Conservation (phyloP, 2,113 vertebrate species). For the Oenanthe oenanthe region DNA sequence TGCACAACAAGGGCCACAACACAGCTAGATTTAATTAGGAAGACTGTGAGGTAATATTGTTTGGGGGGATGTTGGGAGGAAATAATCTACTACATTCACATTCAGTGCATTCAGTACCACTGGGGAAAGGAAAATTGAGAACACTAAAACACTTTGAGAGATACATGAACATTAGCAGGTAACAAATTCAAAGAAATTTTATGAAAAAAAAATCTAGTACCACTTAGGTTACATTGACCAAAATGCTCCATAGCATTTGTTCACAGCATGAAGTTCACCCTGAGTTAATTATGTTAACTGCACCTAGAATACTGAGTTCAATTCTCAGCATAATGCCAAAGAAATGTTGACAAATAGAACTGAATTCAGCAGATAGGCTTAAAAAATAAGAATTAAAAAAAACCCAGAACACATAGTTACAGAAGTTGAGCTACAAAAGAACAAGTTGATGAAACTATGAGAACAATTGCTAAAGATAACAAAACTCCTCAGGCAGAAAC, state of each 20-base stretch:
- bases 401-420: neutral
- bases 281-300: neutral
- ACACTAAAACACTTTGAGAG: neutral
- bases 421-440: neutral
- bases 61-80: neutral
- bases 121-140: neutral
- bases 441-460: neutral
- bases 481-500: neutral
- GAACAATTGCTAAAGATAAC: neutral
- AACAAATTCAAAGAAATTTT: neutral
- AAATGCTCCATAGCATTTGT: neutral
- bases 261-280: neutral
- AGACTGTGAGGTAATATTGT: neutral
- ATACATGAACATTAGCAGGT: neutral
- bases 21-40: neutral
- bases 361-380: neutral
- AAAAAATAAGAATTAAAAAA: neutral
- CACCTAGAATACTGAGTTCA: neutral
- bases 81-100: neutral
- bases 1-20: neutral
- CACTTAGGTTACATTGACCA: neutral
- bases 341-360: neutral
- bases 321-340: neutral
- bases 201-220: neutral
- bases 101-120: neutral